Percentiles rank a stretch among this genome's conserved stretches.
Conservation (phyloP, 2,888 invertebrate genomes). For the Leucophenga montana region DNA sequence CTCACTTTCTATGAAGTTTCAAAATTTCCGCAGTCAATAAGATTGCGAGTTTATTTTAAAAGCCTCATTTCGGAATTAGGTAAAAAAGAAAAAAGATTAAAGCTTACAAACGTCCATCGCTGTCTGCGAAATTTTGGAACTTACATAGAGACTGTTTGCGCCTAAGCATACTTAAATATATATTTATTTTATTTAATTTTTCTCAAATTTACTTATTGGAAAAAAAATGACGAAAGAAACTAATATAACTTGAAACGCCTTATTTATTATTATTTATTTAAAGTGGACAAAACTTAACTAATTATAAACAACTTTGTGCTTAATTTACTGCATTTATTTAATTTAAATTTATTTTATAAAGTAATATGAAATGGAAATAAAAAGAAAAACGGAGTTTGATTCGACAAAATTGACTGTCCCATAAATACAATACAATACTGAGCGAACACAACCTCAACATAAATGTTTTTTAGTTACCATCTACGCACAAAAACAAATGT, state of each 20-base stretch:
- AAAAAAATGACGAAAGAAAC: conserved; percentile 20
- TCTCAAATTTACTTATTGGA: conserved; percentile 46
- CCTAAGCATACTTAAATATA: conserved; percentile 40
- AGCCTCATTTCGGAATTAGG: background rate
- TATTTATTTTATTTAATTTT: conserved; percentile 36
- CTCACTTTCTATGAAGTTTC: conserved; percentile 72
- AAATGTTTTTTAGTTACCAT: too few species aligned
- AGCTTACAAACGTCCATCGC: background rate
- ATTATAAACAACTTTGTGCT: conserved; percentile 55
- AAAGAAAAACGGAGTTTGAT: conserved; percentile 20
- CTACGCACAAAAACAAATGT: too few species aligned
- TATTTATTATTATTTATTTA: conserved; percentile 52
- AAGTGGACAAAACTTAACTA: conserved; percentile 25
- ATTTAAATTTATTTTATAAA: conserved; percentile 64
- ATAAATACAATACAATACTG: too few species aligned
- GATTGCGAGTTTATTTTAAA: conserved; percentile 4
- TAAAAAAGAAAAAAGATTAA: background rate
- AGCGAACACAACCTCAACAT: too few species aligned
- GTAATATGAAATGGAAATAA: conserved; percentile 63
- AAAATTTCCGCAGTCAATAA: conserved; percentile 47
- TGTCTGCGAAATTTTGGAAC: conserved; percentile 58
- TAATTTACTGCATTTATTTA: conserved; percentile 70
- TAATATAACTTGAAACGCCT: conserved; percentile 2
- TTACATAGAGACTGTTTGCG: conserved; percentile 69
- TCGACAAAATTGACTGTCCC: too few species aligned